Percentiles rank a stretch among this genome's conserved stretches.
Evolutionary conservation across 2,113 vertebrate species (phyloP).

Genomic region (Elaphurus davidianus): DNA sequence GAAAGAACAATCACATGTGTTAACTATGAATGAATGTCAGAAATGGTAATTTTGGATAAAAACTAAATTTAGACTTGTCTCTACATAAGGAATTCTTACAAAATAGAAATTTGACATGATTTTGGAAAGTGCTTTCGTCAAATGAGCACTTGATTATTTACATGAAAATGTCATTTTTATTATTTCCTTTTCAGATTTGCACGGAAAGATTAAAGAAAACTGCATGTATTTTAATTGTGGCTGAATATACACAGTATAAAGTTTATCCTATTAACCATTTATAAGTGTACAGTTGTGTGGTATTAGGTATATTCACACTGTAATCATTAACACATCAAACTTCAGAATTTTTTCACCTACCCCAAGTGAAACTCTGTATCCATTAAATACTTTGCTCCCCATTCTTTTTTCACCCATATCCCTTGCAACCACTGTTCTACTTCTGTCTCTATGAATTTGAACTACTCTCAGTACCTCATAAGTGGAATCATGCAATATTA

Average conservation of each 20-base stretch:
- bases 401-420: not conserved
- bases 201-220: not conserved
- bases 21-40: not conserved
- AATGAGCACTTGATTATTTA: not conserved
- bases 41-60: not conserved
- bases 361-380: not conserved
- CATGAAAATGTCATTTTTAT: not conserved
- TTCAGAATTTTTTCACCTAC: not conserved
- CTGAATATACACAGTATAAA: not conserved
- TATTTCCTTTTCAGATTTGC: not conserved
- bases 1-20: not conserved
- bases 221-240: not conserved
- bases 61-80: not conserved
- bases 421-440: not conserved
- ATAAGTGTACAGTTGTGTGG: not conserved
- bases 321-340: not conserved
- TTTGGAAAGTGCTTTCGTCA: not conserved
- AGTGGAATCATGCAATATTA: not conserved
- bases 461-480: not conserved
- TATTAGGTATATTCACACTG: not conserved
- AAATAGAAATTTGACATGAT: not conserved
- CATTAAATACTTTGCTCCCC: not conserved
- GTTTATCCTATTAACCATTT: not conserved
- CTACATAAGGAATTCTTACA: not conserved
- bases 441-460: not conserved